phyloP scores from a whole-genome alignment of 2,113 vertebrate species.

The Macheiramphus alcinus region DNA sequence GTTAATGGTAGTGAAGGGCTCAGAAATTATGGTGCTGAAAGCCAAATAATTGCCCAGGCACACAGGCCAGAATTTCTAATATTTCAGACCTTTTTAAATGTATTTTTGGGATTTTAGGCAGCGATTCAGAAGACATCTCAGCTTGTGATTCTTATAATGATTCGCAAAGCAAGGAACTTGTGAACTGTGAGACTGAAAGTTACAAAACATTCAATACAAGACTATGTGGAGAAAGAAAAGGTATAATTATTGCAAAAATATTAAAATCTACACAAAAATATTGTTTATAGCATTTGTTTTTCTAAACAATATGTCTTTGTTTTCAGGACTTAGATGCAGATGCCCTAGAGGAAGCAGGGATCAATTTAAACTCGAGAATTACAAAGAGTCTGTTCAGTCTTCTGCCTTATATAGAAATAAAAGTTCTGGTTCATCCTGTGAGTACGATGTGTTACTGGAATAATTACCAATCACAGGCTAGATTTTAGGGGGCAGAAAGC shows the following conservation, averaged over 20 bases:
- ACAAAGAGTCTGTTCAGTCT: neutral
- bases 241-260: neutral
- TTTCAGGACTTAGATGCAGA: constrained; percentile 43
- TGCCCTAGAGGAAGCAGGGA: neutral
- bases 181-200: neutral
- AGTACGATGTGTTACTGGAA: neutral
- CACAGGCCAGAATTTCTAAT: neutral
- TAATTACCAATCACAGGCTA: neutral
- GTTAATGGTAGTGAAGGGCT: neutral
- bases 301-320: neutral
- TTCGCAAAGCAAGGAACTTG: neutral
- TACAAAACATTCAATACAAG: neutral
- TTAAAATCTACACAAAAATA: neutral
- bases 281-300: neutral
- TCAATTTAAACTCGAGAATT: neutral
- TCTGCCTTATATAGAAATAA: neutral
- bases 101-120: constrained; percentile 44
- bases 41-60: neutral
- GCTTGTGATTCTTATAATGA: neutral
- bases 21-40: neutral
- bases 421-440: neutral
- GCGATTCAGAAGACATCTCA: constrained; percentile 5
- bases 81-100: neutral
- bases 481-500: neutral
- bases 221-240: neutral